Conservation (phyloP, 2,113 vertebrate genomes). For the Mugil cephalus region DNA sequence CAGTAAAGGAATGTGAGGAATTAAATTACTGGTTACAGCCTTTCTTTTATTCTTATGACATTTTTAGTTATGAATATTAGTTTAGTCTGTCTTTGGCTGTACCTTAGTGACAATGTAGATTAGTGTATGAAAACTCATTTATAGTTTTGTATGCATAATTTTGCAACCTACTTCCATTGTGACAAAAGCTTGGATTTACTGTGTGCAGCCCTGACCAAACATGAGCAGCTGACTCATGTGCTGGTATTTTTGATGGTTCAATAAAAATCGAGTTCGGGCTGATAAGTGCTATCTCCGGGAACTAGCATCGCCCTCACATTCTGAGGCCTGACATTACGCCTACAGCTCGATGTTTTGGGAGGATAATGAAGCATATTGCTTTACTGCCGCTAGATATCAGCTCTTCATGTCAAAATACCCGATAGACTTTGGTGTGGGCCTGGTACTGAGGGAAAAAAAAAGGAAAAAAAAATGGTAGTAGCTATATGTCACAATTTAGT, state of each 20-base stretch:
- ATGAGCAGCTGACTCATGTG: neutral
- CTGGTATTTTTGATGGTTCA: neutral
- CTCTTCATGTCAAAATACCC: neutral
- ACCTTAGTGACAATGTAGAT: too few relatives aligned
- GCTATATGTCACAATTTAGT: slow-evolving; percentile 40
- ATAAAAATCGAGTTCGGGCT: neutral
- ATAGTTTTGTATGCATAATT: too few relatives aligned
- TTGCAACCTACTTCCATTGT: neutral
- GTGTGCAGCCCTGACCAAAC: neutral
- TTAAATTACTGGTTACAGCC: too few relatives aligned
- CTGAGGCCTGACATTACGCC: neutral
- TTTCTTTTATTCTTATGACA: too few relatives aligned
- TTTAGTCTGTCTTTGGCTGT: too few relatives aligned
- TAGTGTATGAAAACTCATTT: too few relatives aligned
- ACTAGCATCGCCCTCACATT: neutral
- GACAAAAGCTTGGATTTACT: neutral
- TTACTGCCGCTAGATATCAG: neutral
- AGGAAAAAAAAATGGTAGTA: neutral
- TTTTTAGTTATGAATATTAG: too few relatives aligned
- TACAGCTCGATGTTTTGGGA: neutral
- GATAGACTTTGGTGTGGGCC: neutral
- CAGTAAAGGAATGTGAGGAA: neutral
- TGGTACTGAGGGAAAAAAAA: too few relatives aligned
- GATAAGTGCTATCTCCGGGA: neutral
- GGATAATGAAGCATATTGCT: neutral